Base-by-base conservation (phyloP, 2,113 vertebrate genomes). In the Rutilus rutilus region DNA sequence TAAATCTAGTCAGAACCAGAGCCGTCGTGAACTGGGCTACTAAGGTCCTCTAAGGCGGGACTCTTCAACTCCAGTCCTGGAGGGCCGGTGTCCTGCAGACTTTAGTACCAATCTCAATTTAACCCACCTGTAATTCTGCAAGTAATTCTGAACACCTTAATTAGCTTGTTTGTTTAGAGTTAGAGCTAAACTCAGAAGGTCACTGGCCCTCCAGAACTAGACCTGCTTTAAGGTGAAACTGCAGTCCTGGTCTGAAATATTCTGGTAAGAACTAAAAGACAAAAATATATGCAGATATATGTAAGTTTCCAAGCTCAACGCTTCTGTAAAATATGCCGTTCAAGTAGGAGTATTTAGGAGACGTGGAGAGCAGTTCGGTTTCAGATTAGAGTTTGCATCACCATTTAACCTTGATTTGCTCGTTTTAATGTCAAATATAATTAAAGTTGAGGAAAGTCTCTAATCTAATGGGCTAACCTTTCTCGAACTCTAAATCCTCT, bases 391-490 rank as follows among this genome's bases (percentile, higher is more conserved):
- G 39, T 80, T 86, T 65, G 71, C 82, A 81, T 86, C 82, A 80
- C 36, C 67, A 50, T 57, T 14, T 86, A 81, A 88, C 86, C 87
- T 88, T 88, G 76, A 86, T 78, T 77, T 78, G 23, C 64, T 83
- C 27, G 21, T 60, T 62, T 79, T 57, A 73, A 83, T 85, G 83
- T 83, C 65, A 73, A 85, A 83, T 21, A 59, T 73, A 83, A 86
- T 85, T 81, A 84, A 87, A 87, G 21, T 54, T 9, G 47, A 23
- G n/a, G 6, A 75, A 42, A 59, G 54, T 62, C 57, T 59, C 47
- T 83, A 86, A 83, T 86, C 85, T 84, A 86, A 88, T 86, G 52
- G 84, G 79, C 77, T 91, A 88, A 90, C 89, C 87, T 91, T 91
- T 88, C 80, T 89, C 85, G 73, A 86, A 86, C 81, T 79, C 79